These are phyloP conservation scores for Atherinomorus stipes DNA, from an alignment of 2,113 vertebrate species.

Conservation along the genomic window DNA sequence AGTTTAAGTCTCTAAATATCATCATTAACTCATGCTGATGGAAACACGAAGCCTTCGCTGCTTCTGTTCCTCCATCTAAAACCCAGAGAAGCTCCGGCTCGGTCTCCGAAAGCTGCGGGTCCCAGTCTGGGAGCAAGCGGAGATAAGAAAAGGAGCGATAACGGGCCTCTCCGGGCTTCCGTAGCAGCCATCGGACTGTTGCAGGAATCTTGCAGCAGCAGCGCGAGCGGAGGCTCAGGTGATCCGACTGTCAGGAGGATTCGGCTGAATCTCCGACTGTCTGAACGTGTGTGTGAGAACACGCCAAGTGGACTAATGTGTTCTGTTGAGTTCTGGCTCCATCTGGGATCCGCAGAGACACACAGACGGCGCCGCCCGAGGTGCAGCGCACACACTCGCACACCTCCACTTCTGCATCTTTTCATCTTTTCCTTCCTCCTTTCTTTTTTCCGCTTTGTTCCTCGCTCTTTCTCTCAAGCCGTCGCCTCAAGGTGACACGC, in stretches of 20 bases:
- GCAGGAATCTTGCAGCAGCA: conserved; percentile 54
- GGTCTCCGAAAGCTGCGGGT: no score
- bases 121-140: conserved; percentile 28
- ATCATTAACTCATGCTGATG: no score
- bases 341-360: conserved; percentile 74
- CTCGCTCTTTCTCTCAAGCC: conserved; percentile 46
- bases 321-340: conserved; percentile 72
- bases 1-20: no score
- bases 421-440: conserved; percentile 44
- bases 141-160: conserved; percentile 30
- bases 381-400: conserved; percentile 44
- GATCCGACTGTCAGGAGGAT: conserved; percentile 65
- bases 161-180: conserved; percentile 48
- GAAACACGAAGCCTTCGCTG: no score
- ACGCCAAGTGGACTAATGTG: conserved; percentile 74
- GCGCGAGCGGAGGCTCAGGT: conserved; percentile 66
- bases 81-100: background rate
- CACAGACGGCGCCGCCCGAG: conserved; percentile 59
- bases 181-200: conserved; percentile 40
- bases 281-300: conserved; percentile 52
- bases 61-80: conserved; percentile 1
- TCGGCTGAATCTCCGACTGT: conserved; percentile 48
- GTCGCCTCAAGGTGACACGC: conserved; percentile 52
- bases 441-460: conserved; percentile 23
- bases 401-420: conserved; percentile 40